A percentile compares a stretch with the other conserved stretches of the same genome.
Evolutionary conservation across 2,797 vertebrate species (phyloP).

Genomic region (Cyprinella venusta): DNA sequence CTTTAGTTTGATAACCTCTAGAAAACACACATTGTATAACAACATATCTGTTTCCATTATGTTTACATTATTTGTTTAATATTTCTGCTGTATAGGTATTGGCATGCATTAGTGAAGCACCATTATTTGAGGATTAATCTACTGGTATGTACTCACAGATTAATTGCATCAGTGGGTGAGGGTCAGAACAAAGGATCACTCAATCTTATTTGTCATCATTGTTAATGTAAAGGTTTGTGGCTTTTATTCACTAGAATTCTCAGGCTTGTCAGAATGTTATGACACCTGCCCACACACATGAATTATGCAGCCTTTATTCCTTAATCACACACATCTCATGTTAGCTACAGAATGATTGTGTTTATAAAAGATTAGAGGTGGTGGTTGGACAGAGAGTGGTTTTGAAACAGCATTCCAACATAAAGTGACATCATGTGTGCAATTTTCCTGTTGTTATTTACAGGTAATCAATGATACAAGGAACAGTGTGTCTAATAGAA

Average conservation of each 20-base stretch:
- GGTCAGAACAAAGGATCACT: conserved; percentile 45
- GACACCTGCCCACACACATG: conserved; percentile 39
- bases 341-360: conserved; percentile 3
- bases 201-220: conserved; percentile 20
- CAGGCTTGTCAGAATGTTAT: neutral
- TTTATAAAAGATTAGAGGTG: conserved; percentile 3
- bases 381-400: neutral
- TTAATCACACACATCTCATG: conserved; percentile 20
- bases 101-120: conserved; percentile 28
- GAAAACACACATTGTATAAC: conserved; percentile 5
- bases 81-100: conserved; percentile 26
- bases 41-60: neutral
- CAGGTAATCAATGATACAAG: neutral
- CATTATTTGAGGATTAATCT: conserved; percentile 33
- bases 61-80: conserved; percentile 46
- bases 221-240: conserved; percentile 30
- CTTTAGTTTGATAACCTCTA: neutral
- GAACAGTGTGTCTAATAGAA: neutral
- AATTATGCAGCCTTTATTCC: conserved; percentile 7
- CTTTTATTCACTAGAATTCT: conserved; percentile 27
- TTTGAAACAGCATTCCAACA: neutral
- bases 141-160: conserved; percentile 23
- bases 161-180: conserved; percentile 39
- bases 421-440: neutral
- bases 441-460: neutral